These are phyloP conservation scores for Magallana angulata DNA, from an alignment of 1,140 invertebrate species.

Conservation along the genomic window DNA sequence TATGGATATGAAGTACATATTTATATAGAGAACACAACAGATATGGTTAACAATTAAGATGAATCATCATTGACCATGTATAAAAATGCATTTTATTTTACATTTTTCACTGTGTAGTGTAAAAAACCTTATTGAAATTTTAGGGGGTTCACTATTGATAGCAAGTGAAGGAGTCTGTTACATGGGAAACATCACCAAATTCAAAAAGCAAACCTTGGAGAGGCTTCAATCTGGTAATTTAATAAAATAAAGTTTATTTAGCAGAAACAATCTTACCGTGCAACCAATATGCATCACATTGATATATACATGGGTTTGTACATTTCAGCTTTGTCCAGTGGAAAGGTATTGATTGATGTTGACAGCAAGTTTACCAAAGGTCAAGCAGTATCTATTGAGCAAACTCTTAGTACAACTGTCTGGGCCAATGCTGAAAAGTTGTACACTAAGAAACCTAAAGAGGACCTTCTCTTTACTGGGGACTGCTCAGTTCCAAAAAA, in stretches of 20 bases:
- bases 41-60: too few relatives aligned
- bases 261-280: neutral
- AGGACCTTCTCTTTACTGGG: constrained; percentile 53
- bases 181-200: constrained; percentile 64
- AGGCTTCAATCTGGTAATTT: constrained; percentile 63
- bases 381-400: constrained; percentile 62
- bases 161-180: constrained; percentile 66
- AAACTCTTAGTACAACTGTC: constrained; percentile 56
- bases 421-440: constrained; percentile 65
- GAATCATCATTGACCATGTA: too few relatives aligned
- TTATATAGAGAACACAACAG: too few relatives aligned
- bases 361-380: constrained; percentile 64
- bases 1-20: too few relatives aligned
- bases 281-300: neutral
- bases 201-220: constrained; percentile 65
- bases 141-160: constrained; percentile 67
- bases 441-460: constrained; percentile 33
- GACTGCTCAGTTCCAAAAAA: constrained; percentile 57
- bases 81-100: too few relatives aligned
- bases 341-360: constrained; percentile 62
- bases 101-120: too few relatives aligned
- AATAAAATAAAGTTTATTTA: too few relatives aligned
- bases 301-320: neutral
- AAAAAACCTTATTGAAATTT: neutral
- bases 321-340: constrained; percentile 60